phyloP scores from a whole-genome alignment of 35 echinoderm and acorn worm species.

The Stichopus chloronotus region DNA sequence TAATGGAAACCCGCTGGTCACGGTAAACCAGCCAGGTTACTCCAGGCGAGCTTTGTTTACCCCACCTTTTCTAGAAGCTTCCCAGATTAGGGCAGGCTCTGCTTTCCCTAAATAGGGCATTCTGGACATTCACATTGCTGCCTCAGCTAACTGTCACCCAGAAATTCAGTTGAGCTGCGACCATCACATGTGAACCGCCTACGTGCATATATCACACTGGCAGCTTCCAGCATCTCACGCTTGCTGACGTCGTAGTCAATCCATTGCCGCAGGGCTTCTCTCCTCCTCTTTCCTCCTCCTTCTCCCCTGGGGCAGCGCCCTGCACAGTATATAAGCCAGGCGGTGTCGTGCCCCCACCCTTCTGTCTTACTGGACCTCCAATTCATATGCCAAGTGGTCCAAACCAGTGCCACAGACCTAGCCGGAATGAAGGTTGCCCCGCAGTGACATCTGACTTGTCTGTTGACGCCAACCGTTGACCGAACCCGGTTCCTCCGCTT shows the following conservation, averaged over 20 bases:
- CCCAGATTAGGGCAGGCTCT: constrained; percentile 31
- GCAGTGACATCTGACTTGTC: constrained; percentile 19
- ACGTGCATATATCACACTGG: no score
- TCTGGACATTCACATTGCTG: constrained; percentile 32
- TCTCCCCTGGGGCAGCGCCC: background rate
- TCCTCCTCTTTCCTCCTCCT: background rate
- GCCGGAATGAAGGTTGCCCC: background rate
- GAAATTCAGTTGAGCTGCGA: no score
- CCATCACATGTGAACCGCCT: no score
- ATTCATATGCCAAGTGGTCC: no score
- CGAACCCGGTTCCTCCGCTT: no score
- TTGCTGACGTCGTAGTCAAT: no score
- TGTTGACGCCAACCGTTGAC: constrained; percentile 15
- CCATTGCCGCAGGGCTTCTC: no score
- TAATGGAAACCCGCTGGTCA: constrained; percentile 32
- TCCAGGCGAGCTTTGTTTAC: constrained; percentile 39
- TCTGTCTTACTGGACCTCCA: background rate
- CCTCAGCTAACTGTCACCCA: no score
- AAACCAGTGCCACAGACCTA: no score
- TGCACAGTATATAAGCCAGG: background rate
- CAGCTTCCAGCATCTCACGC: no score
- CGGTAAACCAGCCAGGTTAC: constrained; percentile 48
- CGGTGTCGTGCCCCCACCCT: background rate
- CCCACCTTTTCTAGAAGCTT: constrained; percentile 38
- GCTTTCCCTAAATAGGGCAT: constrained; percentile 53